phyloP scores from a whole-genome alignment of 2,797 vertebrate genomes.

The Rhincodon typus region DNA sequence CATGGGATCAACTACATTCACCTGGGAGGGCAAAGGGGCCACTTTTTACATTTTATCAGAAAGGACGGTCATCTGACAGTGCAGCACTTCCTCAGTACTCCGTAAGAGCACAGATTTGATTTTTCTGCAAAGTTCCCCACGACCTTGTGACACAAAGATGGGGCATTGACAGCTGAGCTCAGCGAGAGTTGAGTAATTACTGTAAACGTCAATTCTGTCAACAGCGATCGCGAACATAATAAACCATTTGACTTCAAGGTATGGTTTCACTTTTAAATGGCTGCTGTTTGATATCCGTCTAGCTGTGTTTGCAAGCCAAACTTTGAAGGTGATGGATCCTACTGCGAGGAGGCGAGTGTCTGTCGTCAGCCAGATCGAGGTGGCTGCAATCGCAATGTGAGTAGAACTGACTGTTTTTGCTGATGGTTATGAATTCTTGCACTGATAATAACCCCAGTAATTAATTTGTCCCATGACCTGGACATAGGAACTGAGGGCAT shows the following conservation, averaged over 20 bases:
- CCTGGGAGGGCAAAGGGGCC: no score
- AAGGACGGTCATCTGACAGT: no score
- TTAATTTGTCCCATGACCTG: not conserved
- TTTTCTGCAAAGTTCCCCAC: no score
- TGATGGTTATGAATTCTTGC: not conserved
- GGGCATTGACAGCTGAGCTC: no score
- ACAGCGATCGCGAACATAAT: slow-evolving; percentile 35
- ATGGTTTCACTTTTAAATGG: not conserved
- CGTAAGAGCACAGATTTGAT: no score
- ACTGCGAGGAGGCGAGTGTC: slow-evolving; percentile 68
- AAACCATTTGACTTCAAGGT: not conserved
- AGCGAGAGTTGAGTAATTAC: no score
- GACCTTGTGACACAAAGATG: no score
- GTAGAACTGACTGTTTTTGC: slow-evolving; percentile 40
- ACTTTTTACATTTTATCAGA: no score
- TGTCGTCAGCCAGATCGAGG: slow-evolving; percentile 59
- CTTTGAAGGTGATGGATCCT: slow-evolving; percentile 74
- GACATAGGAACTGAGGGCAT: no score
- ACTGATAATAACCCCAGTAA: not conserved
- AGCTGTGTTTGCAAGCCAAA: slow-evolving; percentile 84
- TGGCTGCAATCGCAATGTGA: slow-evolving; percentile 71
- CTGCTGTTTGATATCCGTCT: not conserved
- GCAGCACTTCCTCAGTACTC: no score
- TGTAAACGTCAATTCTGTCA: not conserved
- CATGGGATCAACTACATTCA: no score